Evolutionary conservation across 1,140 invertebrate genomes (phyloP), one percentile per base, ranked within the genome.

Genomic region (Pachyrhynchus sulphureomaculatus): DNA sequence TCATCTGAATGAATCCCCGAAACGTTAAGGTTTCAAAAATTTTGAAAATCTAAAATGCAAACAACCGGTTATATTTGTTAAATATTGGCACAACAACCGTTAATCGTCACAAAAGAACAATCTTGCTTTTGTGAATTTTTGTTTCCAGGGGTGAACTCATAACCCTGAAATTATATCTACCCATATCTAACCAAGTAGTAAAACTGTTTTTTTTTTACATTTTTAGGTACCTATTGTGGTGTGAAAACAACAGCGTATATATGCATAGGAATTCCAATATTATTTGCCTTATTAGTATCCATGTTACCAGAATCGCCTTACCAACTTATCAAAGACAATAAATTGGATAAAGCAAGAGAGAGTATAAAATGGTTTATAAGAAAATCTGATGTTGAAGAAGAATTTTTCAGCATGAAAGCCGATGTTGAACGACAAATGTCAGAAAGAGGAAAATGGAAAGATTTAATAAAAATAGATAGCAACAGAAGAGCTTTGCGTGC

Each of bases 401-500:
- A 67, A 42, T 65, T 65, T 21, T 17, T 29, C 9, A 37, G 21
- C 13, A 54, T 67, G 32, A 57, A 42, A 23, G 20, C 3, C 1
- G 66, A 65, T 47, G 65, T 67, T 0, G 39, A 67, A 12, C 18
- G 63, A 0, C 65, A 67, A 60, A 57, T 65, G 23, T 69, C 67
- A 2, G 67, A 67, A 60, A 53, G 51, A 9, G 65, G 49, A 32
- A 45, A 21, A 4, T 69, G 57, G 41, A 58, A 48, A 15, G 65
- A 69, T 49, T 42, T 64, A 12, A 77, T 82, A 37, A 34, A 56
- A 0, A 77, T 75, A n/a, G 47, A 58, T 0, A 77, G 73, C 0
- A 82, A 82, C 45, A 66, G 77, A 10, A 73, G 67, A 20, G 80
- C 79, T 2, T 69, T 82, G 4, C 8, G 77, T 0, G 59, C 59